These are phyloP conservation scores for Hydropsyche tenuis DNA, from an alignment of 1,140 invertebrate species.

Conservation along the genomic window DNA sequence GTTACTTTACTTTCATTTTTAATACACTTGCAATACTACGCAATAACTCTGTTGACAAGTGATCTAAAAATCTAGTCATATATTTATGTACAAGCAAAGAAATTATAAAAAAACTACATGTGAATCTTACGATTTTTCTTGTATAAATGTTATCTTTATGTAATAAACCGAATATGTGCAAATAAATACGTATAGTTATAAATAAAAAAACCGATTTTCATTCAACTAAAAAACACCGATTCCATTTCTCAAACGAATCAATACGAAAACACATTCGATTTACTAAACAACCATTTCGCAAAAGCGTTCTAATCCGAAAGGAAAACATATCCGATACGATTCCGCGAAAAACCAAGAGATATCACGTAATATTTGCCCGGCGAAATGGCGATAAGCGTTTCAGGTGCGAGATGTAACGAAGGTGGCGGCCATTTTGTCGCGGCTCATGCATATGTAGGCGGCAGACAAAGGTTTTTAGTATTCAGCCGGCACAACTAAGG, in stretches of 20 bases:
- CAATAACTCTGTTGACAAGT: slow-evolving; percentile 12
- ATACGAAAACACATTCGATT: too few relatives aligned
- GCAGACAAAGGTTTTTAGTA: slow-evolving; percentile 40
- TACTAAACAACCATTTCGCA: too few relatives aligned
- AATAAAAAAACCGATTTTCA: background rate
- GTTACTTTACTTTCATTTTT: background rate
- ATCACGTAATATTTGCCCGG: too few relatives aligned
- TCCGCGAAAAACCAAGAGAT: too few relatives aligned
- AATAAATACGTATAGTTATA: slow-evolving; percentile 27
- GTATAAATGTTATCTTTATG: slow-evolving; percentile 14
- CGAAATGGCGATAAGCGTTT: too few relatives aligned
- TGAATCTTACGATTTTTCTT: background rate
- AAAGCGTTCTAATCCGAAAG: too few relatives aligned
- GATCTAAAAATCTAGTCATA: slow-evolving; percentile 19
- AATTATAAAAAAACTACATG: too few relatives aligned
- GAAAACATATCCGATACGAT: too few relatives aligned
- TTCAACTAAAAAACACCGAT: too few relatives aligned
- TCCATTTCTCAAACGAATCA: too few relatives aligned
- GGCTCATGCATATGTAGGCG: slow-evolving; percentile 22
- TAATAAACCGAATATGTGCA: slow-evolving; percentile 15
- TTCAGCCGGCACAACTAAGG: slow-evolving; percentile 34
- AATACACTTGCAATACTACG: background rate
- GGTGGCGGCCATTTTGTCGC: slow-evolving; percentile 35
- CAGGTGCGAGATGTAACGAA: slow-evolving; percentile 6
- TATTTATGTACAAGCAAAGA: background rate